Evolutionary conservation across 2,888 invertebrate genomes (phyloP), one percentile per base, ranked within the genome.

Genomic region (Pinctada fucata): DNA sequence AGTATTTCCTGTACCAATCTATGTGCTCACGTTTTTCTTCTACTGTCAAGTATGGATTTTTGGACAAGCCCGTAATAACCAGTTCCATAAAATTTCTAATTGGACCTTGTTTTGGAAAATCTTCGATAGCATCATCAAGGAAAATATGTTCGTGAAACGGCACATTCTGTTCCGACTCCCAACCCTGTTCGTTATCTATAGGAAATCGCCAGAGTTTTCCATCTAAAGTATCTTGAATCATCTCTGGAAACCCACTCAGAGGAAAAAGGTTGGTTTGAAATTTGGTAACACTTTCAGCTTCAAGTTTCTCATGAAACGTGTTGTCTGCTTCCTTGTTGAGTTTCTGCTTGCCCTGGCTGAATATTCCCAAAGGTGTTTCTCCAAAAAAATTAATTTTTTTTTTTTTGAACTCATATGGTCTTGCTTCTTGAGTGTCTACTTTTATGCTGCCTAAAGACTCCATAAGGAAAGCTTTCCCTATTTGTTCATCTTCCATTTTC

Each of bases 141-240:
- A 99, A 98, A 49, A 99, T 95, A 91, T 99, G 99, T 85, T 99
- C 97, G 0, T 97, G 95, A 92, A 99, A 99, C 86, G 96, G 95
- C 0, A 93, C 91, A 95, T 95, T 90, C 31, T 90, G 90, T 84
- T 95, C 94, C 79, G 92, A 93, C 3, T 93, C 93, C 85, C 66
- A 92, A 96, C 97, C 98, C 94, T 97, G 96, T 93, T 99, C 99
- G 94, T 99, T 99, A 92, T 99, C 95, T 82, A 99, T 97, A 1
- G 99, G 99, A 92, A 98, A 99, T 84, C 95, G 95, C 99, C 99
- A 99, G 13, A 99, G 92, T 93, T 97, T 98, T 66, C 97, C 97
- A 92, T 97, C 95, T 76, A 97, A 95, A 0, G 99, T 99, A 98
- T 98, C 98, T 74, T 95, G 91, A 70, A 97, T 96, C 95, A 98